Evolutionary conservation across 1,140 invertebrate species (phyloP), one percentile per base, ranked within the genome.

Genomic region (Drosophila watanabei): DNA sequence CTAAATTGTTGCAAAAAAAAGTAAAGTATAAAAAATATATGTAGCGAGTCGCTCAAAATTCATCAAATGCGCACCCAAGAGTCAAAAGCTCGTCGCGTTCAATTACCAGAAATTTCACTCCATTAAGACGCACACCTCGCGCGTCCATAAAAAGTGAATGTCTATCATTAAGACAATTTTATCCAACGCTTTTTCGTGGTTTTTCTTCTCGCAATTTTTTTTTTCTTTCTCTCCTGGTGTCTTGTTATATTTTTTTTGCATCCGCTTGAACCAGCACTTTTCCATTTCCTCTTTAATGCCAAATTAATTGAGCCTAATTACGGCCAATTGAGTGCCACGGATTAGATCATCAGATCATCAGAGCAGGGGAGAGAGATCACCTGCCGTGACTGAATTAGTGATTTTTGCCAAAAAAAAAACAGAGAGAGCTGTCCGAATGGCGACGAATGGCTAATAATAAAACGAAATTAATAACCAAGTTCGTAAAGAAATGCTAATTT

Each of bases 91-190:
- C 84, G 85, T 80, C 73, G 61, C 77, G 85, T 77, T 89, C 84
- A 90, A 88, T 88, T 90, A 90, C 84, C 54, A 79, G 69, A 89
- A 90, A 88, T 88, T 88, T 88, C 85, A 88, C 85, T 90, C 85
- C 86, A 88, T 88, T 88, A 88, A 89, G 66, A 75, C 78, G 85
- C 78, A 88, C 86, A 90, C 86, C 86, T 90, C 79, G 66, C 66
- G 68, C 66, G 52, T 62, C 70, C 86, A 82, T 89, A 86, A 90
- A 88, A 89, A 90, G 75, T 86, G 86, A 89, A 89, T 89, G 86
- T 89, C 86, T 89, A 90, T 90, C 86, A 89, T 89, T 89, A 90
- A 86, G 70, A 84, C 75, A 78, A 73, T 69, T 69, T 69, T 46
- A 60, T 64, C 41, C 65, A 35, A 37, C 60, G 45, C 45, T 46